Conservation (phyloP, 2,888 invertebrate genomes). For the Thymelicus sylvestris region DNA sequence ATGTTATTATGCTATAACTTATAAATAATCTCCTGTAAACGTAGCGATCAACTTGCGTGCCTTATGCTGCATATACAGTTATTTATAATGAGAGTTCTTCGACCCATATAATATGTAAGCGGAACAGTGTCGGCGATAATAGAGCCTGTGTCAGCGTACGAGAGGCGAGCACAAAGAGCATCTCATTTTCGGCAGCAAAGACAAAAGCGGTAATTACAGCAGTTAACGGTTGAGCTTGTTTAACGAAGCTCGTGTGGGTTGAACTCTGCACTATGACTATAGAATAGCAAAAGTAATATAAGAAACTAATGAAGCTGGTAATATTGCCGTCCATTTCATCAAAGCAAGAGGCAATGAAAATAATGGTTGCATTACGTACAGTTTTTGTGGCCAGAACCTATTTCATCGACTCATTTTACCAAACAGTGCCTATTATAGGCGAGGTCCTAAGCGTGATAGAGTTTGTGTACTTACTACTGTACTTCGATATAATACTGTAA, state of each 20-base stretch:
- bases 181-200: constrained; percentile 74
- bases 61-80: constrained; percentile 6
- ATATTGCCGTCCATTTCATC: constrained; percentile 3
- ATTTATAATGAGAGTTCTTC: constrained; percentile 40
- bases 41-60: constrained; percentile 13
- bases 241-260: constrained; percentile 34
- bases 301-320: constrained; percentile 22
- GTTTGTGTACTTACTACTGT: neutral
- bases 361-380: neutral
- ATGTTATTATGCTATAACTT: neutral
- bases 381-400: neutral
- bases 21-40: neutral
- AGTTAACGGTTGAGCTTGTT: constrained; percentile 53
- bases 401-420: neutral
- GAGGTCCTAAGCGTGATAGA: neutral
- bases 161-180: constrained; percentile 65
- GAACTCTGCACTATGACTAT: constrained; percentile 30
- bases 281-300: constrained; percentile 17
- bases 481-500: neutral
- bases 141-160: constrained; percentile 61
- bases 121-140: constrained; percentile 49
- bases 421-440: neutral
- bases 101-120: constrained; percentile 51
- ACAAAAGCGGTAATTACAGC: constrained; percentile 76
- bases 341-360: neutral